These are phyloP conservation scores for Pycnonotus jocosus DNA, from an alignment of 2,113 vertebrate genomes.

Conservation along the genomic window DNA sequence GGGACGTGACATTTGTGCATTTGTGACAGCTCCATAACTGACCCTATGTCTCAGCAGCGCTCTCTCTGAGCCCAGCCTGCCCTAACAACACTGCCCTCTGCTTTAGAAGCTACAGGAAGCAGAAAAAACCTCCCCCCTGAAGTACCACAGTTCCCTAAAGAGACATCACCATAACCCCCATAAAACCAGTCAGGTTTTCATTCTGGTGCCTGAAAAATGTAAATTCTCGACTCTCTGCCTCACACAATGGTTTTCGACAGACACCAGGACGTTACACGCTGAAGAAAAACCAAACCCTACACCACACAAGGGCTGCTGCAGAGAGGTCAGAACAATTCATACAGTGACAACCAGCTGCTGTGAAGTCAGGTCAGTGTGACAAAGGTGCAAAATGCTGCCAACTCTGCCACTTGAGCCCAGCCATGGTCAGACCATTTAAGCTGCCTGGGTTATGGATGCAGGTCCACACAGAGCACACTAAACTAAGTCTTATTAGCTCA, in stretches of 20 bases:
- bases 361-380: fast-evolving
- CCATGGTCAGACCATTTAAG: background rate
- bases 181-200: background rate
- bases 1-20: background rate
- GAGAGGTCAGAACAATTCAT: background rate
- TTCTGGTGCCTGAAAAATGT: background rate
- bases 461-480: background rate
- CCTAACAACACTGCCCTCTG: background rate
- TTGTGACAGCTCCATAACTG: background rate
- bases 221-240: background rate
- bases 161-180: background rate
- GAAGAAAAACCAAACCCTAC: background rate
- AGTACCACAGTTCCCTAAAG: background rate
- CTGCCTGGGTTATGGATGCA: background rate
- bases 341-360: background rate
- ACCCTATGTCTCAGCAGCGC: background rate
- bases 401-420: background rate
- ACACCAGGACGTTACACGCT: background rate
- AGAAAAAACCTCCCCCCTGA: background rate
- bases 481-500: background rate
- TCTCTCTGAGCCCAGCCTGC: background rate
- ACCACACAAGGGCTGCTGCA: background rate
- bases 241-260: background rate
- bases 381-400: background rate
- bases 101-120: background rate